Percentiles rank a stretch among this genome's conserved stretches.
phyloP scores from a whole-genome alignment of 2,888 invertebrate species.

The Nemotelus nigrinus region DNA sequence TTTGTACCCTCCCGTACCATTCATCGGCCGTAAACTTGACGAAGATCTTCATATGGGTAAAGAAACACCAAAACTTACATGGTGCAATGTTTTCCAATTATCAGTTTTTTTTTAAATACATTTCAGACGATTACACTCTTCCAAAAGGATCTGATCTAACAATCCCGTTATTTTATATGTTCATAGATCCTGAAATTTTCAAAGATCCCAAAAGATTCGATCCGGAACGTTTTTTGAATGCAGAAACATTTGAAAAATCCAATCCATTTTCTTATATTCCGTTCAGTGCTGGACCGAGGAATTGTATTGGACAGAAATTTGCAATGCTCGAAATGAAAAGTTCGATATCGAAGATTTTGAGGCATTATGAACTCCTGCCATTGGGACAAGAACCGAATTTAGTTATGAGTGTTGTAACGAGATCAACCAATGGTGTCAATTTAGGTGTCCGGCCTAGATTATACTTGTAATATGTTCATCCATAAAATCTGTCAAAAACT shows the following conservation, averaged over 20 bases:
- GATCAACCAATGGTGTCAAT: constrained; percentile 58
- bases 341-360: constrained; percentile 57
- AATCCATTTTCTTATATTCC: constrained; percentile 58
- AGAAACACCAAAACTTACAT: constrained; percentile 49
- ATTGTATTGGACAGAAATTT: constrained; percentile 62
- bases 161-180: constrained; percentile 58
- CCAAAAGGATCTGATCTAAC: constrained; percentile 59
- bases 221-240: constrained; percentile 63
- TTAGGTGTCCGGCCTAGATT: constrained; percentile 51
- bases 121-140: constrained; percentile 55
- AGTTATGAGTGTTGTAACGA: constrained; percentile 57
- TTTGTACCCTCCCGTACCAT: constrained; percentile 73
- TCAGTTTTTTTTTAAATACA: not conserved
- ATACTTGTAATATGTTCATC: too few relatives aligned
- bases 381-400: constrained; percentile 56
- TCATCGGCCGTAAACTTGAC: constrained; percentile 69
- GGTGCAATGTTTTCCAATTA: not conserved
- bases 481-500: too few relatives aligned
- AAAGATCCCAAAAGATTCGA: constrained; percentile 57
- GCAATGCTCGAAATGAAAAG: constrained; percentile 60
- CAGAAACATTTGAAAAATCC: constrained; percentile 59
- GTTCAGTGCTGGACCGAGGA: constrained; percentile 67
- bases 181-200: constrained; percentile 57
- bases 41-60: constrained; percentile 69
- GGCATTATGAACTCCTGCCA: constrained; percentile 58